Evolutionary conservation across 1,140 invertebrate species (phyloP).

Genomic region (Leptinotarsa lineolata): DNA sequence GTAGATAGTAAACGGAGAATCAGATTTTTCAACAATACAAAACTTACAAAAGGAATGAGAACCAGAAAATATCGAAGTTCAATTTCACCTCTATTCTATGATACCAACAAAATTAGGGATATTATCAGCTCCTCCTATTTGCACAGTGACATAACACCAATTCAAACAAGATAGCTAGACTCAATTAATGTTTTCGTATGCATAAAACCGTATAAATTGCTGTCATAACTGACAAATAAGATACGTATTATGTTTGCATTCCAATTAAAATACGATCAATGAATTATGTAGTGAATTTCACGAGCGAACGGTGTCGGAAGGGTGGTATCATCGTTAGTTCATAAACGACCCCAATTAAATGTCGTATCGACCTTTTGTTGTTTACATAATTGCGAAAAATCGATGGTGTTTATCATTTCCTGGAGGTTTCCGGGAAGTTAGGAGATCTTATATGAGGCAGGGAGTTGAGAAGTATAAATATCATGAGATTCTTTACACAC

Average conservation of each 20-base stretch:
- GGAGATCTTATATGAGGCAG: no score
- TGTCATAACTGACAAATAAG: background rate
- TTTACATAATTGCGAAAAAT: background rate
- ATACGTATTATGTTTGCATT: background rate
- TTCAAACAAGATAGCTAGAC: background rate
- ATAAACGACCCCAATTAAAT: slow-evolving; percentile 6
- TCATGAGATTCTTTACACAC: no score
- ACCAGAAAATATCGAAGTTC: no score
- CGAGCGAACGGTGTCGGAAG: background rate
- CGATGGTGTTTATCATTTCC: no score
- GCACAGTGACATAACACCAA: background rate
- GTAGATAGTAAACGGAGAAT: no score
- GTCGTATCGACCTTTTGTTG: background rate
- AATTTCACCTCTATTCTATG: no score
- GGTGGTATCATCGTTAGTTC: slow-evolving; percentile 7
- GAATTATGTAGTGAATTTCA: background rate
- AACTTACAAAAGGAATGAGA: no score
- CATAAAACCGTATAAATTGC: no score
- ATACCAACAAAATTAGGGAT: background rate
- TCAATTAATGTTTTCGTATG: no score
- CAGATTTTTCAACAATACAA: no score
- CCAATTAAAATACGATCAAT: slow-evolving; percentile 6
- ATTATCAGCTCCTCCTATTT: background rate
- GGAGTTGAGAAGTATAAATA: no score
- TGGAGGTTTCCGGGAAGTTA: no score